Evolutionary conservation across 2,888 invertebrate species (phyloP), one percentile per base, ranked within the genome.

Genomic region (Xestoiulus laeticollis): DNA sequence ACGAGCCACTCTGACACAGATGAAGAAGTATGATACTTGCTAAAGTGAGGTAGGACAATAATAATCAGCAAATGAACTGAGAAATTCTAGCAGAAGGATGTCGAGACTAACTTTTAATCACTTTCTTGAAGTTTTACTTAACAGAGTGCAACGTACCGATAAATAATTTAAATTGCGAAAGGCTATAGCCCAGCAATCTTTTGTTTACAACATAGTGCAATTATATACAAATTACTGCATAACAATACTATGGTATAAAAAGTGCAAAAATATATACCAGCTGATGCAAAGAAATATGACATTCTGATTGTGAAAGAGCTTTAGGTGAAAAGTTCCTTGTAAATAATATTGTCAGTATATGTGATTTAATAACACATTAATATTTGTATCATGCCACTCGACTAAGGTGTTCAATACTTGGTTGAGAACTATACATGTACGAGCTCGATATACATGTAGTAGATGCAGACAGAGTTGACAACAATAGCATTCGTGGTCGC

Each of bases 11-110:
- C 78, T 78, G 78, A 78, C 78, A 78, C 30, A 78, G 30, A 78
- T 78, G 78, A 78, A 78, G 30, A 78, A 78, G 78, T 78, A 78
- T 78, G 78, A 4, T 78, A 5, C 78, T 78, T 30, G 30, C 78
- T 78, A 14, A 78, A 78, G 78, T 78, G 78, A 78, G 30, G 78
- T 30, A 30, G 78, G 26, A 78, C 78, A 78, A 30, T 78, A 12
- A 78, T 78, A 30, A 78, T 78, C 78, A 78, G 26, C 78, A 78
- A 30, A 78, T 78, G 30, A 78, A 8, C 78, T 78, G 78, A 26
- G 78, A 14, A 78, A 78, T 78, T 78, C 8, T 10, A 68, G 22
- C 68, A 10, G 14, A 14, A 30, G 1, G 10, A 16, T 22, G 22
- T 22, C 26, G 22, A 22, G 6, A 68, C 68, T 6, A 68, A 68